Evolutionary conservation across 1,140 invertebrate genomes (phyloP).

Genomic region (Polypedilum vanderplanki): DNA sequence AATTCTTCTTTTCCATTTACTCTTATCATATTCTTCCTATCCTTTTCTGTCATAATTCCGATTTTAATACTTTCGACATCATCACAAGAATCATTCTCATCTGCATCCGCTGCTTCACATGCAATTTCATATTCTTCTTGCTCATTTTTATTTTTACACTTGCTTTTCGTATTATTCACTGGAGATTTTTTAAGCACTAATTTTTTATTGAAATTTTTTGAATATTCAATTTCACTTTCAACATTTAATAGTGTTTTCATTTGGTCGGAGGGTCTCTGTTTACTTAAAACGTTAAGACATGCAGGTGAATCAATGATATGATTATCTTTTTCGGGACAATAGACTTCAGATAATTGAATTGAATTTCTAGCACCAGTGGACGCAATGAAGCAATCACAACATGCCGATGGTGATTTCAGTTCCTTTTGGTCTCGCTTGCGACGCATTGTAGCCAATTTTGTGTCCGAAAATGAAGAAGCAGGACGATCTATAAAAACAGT

Average conservation of each 20-base stretch:
- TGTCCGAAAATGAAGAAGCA: slow-evolving; percentile 44
- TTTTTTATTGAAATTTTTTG: slow-evolving; percentile 27
- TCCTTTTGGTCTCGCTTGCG: neutral
- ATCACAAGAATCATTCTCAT: neutral
- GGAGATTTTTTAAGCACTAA: slow-evolving; percentile 33
- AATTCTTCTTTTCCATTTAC: slow-evolving; percentile 64
- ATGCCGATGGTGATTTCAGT: slow-evolving; percentile 39
- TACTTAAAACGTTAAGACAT: slow-evolving; percentile 46
- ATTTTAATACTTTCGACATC: slow-evolving; percentile 37
- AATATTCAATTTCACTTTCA: slow-evolving; percentile 39
- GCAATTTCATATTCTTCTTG: slow-evolving; percentile 50
- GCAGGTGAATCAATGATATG: slow-evolving; percentile 45
- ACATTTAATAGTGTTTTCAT: slow-evolving; percentile 40
- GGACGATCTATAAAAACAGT: slow-evolving; percentile 44
- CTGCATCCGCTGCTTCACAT: slow-evolving; percentile 46
- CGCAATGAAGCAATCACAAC: slow-evolving; percentile 40
- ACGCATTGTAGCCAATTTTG: neutral
- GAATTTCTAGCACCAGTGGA: slow-evolving; percentile 31
- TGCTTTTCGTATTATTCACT: slow-evolving; percentile 33
- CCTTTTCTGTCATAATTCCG: slow-evolving; percentile 42
- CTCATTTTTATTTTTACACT: slow-evolving; percentile 33
- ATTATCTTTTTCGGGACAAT: slow-evolving; percentile 43
- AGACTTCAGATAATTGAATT: slow-evolving; percentile 46
- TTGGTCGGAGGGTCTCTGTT: slow-evolving; percentile 40
- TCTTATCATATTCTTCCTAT: slow-evolving; percentile 46